Evolutionary conservation across 2,113 vertebrate species (phyloP), one percentile per base, ranked within the genome.

Genomic region (Sylvia atricapilla): DNA sequence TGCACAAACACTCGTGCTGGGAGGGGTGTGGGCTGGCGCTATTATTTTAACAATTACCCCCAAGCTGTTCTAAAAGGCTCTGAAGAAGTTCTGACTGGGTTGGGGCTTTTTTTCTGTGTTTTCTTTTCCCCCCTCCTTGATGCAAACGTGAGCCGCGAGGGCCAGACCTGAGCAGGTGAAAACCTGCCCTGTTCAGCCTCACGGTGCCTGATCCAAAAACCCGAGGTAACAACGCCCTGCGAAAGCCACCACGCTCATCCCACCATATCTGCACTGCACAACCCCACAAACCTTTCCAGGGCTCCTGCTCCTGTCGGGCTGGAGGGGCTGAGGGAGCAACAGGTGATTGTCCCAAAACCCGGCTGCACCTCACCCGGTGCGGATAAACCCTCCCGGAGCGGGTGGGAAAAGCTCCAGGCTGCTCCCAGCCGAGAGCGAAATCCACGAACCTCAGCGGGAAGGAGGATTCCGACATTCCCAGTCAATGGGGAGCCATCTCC

Each of bases 261-360:
- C 77, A 21, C 67, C 21, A 15, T 53, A 63, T 37, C 95, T 55
- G 64, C 75, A 0, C 72, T 31, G 77, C 84, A 66, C 56, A 59
- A 13, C 24, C 80, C 64, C 33, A 1, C 11, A 17, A 21, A 66
- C 39, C 35, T 15, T 3, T 0, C 67, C 52, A 2, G 24, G 58
- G 72, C 55, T 95, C 15, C 43, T 1, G 27, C 24, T 31, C 30
- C 22, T 4, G 69, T 8, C 18, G 0, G 33, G 11, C 16, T 44
- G 39, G 66, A 35, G 66, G 82, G 85, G 64, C 63, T 88, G 44
- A 44, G 20, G 33, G n/a, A 84, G 93, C 96, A 95, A 94, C 95
- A 96, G 86, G 87, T 92, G 84, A 84, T 19, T 1, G 31, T 93
- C 86, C 88, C 31, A 0, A 88, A 82, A n/a, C 5, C 27, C 33